A percentile compares a stretch with the other conserved stretches of the same genome.
phyloP scores from a whole-genome alignment of 2,113 vertebrate genomes.

The Cololabis saira region DNA sequence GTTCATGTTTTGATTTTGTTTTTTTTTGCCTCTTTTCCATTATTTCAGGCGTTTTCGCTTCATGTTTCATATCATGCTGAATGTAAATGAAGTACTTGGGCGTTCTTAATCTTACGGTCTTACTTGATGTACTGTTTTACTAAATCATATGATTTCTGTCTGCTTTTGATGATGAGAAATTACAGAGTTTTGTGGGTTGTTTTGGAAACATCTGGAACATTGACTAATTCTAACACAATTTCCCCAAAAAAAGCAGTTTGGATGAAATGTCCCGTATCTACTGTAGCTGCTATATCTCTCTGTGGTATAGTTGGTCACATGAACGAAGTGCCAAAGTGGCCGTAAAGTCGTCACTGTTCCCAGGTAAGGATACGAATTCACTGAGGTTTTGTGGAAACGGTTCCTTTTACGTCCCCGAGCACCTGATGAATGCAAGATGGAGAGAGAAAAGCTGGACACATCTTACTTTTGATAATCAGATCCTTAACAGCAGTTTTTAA shows the following conservation, averaged over 20 bases:
- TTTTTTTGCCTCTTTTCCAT: neutral
- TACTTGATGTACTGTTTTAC: conserved; percentile 60
- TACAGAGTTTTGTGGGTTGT: conserved; percentile 44
- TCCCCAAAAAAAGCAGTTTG: conserved; percentile 24
- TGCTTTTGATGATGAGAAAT: conserved; percentile 56
- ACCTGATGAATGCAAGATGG: neutral
- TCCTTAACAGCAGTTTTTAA: conserved; percentile 10
- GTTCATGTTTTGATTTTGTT: conserved; percentile 20
- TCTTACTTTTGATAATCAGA: too few species aligned
- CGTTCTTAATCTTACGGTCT: conserved; percentile 48
- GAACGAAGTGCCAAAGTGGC: conserved; percentile 64
- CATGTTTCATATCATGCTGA: conserved; percentile 60
- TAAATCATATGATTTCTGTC: conserved; percentile 49
- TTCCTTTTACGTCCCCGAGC: conserved; percentile 41
- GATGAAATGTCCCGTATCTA: conserved; percentile 28
- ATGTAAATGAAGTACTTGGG: conserved; percentile 69
- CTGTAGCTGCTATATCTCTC: conserved; percentile 31
- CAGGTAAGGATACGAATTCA: conserved; percentile 27
- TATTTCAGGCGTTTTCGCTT: conserved; percentile 13
- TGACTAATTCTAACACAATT: conserved; percentile 39
- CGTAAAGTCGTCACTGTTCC: conserved; percentile 14
- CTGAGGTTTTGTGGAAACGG: conserved; percentile 27
- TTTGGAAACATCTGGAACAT: conserved; percentile 39
- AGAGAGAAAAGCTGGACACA: neutral
- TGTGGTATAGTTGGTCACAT: conserved; percentile 18